A percentile compares a stretch with the other conserved stretches of the same genome.
These are phyloP conservation scores for Barnardius zonarius DNA, from an alignment of 2,113 vertebrate genomes.

Conservation along the genomic window DNA sequence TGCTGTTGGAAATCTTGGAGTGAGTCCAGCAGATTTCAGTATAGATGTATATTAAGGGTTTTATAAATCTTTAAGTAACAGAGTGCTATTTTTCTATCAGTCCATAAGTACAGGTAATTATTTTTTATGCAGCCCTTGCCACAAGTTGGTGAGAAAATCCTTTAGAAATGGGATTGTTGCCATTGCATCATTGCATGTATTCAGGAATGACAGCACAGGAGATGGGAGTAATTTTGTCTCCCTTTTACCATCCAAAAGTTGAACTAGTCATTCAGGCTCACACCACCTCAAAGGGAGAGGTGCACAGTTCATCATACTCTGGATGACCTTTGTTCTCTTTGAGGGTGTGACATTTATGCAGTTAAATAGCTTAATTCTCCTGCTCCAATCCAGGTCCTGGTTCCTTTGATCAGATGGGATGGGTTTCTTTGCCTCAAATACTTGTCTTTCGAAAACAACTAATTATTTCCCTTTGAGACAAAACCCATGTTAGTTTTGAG, in stretches of 20 bases:
- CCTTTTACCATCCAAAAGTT: neutral
- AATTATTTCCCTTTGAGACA: neutral
- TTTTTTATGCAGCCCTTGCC: neutral
- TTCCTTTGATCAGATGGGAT: neutral
- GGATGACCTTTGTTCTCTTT: neutral
- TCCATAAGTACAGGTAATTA: neutral
- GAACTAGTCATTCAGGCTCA: neutral
- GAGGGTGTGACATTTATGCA: neutral
- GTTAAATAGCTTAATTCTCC: neutral
- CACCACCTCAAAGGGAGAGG: neutral
- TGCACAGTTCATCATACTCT: neutral
- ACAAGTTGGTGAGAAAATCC: neutral
- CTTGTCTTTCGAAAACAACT: neutral
- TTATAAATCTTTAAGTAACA: neutral
- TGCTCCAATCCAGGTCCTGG: neutral
- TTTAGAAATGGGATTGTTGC: neutral
- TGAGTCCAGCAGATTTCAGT: neutral
- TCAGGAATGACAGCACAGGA: neutral
- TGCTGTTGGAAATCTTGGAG: neutral
- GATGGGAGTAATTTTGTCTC: neutral
- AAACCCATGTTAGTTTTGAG: neutral
- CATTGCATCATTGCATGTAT: fast-evolving
- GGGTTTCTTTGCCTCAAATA: neutral
- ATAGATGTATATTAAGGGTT: neutral
- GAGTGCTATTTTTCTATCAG: neutral